phyloP scores from a whole-genome alignment of 2,113 vertebrate genomes.

The Hemiscyllium ocellatum region DNA sequence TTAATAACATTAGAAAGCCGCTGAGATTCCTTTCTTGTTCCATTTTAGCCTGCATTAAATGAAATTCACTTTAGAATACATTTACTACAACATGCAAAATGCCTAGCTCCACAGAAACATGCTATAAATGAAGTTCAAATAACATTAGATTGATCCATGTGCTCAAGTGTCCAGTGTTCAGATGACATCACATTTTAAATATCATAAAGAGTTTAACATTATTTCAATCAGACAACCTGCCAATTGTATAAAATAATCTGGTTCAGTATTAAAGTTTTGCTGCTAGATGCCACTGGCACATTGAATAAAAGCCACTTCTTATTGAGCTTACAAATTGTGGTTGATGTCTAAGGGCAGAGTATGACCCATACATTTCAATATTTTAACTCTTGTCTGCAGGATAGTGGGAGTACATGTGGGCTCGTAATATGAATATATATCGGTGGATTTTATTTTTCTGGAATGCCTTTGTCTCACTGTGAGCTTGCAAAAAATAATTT shows the following conservation, averaged over 20 bases:
- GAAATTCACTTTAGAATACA: neutral
- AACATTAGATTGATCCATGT: neutral
- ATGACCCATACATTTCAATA: neutral
- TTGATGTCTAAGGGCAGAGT: neutral
- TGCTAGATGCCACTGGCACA: neutral
- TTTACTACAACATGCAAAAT: neutral
- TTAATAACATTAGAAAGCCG: neutral
- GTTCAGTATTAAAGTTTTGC: neutral
- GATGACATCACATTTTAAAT: neutral
- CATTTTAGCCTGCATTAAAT: neutral
- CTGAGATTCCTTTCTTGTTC: neutral
- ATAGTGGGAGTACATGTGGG: neutral
- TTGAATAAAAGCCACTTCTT: neutral
- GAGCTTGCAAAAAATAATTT: neutral
- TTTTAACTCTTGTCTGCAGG: neutral
- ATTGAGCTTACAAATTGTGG: neutral
- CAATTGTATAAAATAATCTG: neutral
- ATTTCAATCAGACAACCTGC: neutral
- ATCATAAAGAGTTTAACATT: neutral
- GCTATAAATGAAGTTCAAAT: neutral
- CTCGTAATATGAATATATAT: neutral
- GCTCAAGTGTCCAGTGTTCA: neutral
- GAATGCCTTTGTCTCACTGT: neutral
- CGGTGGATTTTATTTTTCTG: neutral
- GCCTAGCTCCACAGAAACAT: neutral